Evolutionary conservation across 2,888 invertebrate species (phyloP).

Genomic region (Clepsis dumicolana): DNA sequence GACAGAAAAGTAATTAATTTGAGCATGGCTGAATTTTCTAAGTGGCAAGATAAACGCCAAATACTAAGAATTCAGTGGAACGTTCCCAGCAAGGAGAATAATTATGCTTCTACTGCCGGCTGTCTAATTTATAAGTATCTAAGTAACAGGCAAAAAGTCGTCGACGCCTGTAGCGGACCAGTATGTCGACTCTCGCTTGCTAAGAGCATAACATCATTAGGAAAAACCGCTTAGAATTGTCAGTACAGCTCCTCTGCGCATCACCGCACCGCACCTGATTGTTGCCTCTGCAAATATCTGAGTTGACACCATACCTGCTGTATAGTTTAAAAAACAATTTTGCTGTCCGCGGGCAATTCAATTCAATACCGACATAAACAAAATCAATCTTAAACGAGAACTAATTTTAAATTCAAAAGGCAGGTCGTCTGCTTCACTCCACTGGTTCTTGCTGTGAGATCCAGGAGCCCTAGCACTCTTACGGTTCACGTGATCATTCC

Average conservation of each 20-base stretch:
- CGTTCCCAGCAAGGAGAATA: slow-evolving; percentile 18
- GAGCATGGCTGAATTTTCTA: slow-evolving; percentile 31
- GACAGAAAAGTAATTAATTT: slow-evolving; percentile 36
- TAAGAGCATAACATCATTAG: too few species aligned
- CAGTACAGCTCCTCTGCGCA: too few species aligned
- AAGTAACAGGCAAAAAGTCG: neutral
- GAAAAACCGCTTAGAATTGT: too few species aligned
- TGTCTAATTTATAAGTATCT: slow-evolving; percentile 18
- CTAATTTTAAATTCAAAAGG: slow-evolving; percentile 6
- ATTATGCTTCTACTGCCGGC: slow-evolving; percentile 26
- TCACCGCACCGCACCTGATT: too few species aligned
- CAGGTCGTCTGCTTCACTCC: slow-evolving; percentile 10
- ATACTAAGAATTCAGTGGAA: slow-evolving; percentile 35
- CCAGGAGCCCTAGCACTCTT: neutral
- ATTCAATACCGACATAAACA: neutral
- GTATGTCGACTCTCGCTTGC: too few species aligned
- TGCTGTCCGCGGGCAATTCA: neutral
- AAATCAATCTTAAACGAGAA: neutral
- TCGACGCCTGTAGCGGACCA: too few species aligned
- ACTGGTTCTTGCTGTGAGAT: neutral
- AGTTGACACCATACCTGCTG: too few species aligned
- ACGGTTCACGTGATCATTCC: too few species aligned
- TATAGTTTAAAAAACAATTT: neutral
- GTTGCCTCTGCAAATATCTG: too few species aligned
- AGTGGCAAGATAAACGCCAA: slow-evolving; percentile 34